A percentile compares a stretch with the other conserved stretches of the same genome.
phyloP scores from a whole-genome alignment of 2,888 invertebrate species.

The Sinopyrophorus schimmeli region DNA sequence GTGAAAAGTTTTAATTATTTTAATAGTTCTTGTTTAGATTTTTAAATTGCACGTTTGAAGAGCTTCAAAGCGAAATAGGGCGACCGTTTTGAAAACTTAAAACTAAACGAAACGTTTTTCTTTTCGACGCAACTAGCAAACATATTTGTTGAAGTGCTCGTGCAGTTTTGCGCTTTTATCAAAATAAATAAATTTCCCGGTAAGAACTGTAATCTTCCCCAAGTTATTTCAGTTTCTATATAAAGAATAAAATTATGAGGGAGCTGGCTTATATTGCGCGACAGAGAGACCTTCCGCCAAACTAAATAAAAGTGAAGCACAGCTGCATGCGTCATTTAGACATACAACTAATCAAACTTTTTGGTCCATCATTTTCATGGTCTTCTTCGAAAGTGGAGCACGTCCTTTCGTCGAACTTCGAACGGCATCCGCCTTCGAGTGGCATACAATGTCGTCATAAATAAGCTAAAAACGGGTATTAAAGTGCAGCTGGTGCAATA shows the following conservation, averaged over 20 bases:
- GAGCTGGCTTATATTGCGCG: conserved; percentile 3
- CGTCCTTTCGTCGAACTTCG: conserved; percentile 22
- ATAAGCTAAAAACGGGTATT: conserved; percentile 38
- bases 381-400: conserved; percentile 21
- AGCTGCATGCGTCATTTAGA: conserved; percentile 23
- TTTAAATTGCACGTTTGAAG: no score
- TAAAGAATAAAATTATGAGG: conserved; percentile 9
- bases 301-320: conserved; percentile 19
- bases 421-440: conserved; percentile 11
- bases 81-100: no score
- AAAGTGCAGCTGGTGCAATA: conserved; percentile 36
- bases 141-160: no score
- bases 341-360: conserved; percentile 26
- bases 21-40: no score
- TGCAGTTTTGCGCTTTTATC: no score
- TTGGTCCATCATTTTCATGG: conserved; percentile 15
- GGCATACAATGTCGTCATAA: conserved; percentile 22
- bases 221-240: conserved; percentile 8
- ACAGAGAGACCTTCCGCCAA: conserved; percentile 11
- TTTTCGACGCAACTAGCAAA: no score
- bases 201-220: conserved; percentile 7
- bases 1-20: no score
- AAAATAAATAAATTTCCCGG: no score
- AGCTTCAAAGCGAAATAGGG: no score
- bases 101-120: no score